Evolutionary conservation across 2,888 invertebrate species (phyloP), one percentile per base, ranked within the genome.

Genomic region (Tipula lateralis): DNA sequence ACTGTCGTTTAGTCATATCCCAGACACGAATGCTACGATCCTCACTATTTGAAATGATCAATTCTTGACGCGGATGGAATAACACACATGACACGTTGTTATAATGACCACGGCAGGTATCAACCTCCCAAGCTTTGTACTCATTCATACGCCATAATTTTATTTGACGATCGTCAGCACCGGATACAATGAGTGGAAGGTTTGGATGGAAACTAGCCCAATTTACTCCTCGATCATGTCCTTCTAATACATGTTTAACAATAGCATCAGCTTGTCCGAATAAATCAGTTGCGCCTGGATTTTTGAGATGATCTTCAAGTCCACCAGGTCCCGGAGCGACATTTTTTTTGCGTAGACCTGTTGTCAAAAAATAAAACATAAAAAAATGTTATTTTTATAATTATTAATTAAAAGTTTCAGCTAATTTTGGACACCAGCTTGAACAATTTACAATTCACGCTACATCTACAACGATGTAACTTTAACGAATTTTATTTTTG

Each of bases 101-200:
- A 92, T 99, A 99, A 90, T 99, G 99, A 0, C 99, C 99, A n/a
- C 99, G 94, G 88, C 99, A 99, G 0, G 99, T 98, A 91, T 99
- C 99, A 81, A 99, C 97, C 89, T 99, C 99, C 99, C 99, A 99
- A 0, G 99, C 99, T 91, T 97, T 96, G n/a, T 96, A 94, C 90
- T 98, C 98, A 89, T 98, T 99, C 98, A 98, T 98, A 86, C 99
- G 93, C 99, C 99, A 99, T 87, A 99, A 91, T 90, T 99, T 99
- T 83, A 99, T 96, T 89, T 97, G 97, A 13, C 99, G 92, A 91
- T 99, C 99, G 89, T 99, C 99, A n/a, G 99, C 99, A 0, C 98
- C 99, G 0, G 99, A 99, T 0, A 97, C 97, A 87, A 99, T 97
- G 50, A 99, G 91, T 0, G 99, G 99, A 87, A 99, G 91, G 0